These are phyloP conservation scores for Nothocercus julius DNA, from an alignment of 2,113 vertebrate genomes.

Conservation along the genomic window DNA sequence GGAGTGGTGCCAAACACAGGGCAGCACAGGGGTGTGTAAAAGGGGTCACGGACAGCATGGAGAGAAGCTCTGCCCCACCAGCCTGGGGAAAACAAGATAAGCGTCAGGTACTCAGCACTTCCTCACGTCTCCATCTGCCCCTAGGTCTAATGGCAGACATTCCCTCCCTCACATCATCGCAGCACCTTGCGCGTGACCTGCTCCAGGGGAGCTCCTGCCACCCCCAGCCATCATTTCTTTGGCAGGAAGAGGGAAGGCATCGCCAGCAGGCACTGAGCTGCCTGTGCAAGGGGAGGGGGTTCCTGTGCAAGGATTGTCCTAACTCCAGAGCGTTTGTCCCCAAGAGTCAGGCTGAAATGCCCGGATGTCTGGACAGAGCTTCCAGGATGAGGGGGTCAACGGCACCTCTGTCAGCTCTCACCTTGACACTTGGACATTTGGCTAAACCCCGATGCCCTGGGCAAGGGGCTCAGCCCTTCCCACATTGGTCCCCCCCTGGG, in stretches of 20 bases:
- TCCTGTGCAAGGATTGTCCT: too few relatives aligned
- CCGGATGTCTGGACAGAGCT: not conserved
- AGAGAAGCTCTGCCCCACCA: not conserved
- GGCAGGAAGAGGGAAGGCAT: not conserved
- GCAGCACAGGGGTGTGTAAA: rapidly evolving
- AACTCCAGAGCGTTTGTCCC: not conserved
- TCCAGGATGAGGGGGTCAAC: too few relatives aligned
- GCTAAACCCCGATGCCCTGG: rapidly evolving
- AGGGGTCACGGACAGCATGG: rapidly evolving
- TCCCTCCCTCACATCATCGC: rapidly evolving
- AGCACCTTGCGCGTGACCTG: not conserved
- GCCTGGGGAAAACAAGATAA: not conserved
- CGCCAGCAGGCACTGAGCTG: not conserved
- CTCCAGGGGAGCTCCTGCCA: not conserved
- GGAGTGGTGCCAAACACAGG: rapidly evolving
- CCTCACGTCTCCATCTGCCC: not conserved
- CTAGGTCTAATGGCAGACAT: rapidly evolving
- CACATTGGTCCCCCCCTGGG: rapidly evolving
- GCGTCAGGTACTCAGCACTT: not conserved
- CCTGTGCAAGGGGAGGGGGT: too few relatives aligned
- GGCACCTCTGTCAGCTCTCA: too few relatives aligned
- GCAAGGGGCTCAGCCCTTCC: not conserved
- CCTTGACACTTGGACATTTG: too few relatives aligned
- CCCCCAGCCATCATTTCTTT: not conserved
- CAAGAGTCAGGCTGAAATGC: not conserved